These are phyloP conservation scores for Lethrus apterus DNA, from an alignment of 1,140 invertebrate genomes.

Conservation along the genomic window DNA sequence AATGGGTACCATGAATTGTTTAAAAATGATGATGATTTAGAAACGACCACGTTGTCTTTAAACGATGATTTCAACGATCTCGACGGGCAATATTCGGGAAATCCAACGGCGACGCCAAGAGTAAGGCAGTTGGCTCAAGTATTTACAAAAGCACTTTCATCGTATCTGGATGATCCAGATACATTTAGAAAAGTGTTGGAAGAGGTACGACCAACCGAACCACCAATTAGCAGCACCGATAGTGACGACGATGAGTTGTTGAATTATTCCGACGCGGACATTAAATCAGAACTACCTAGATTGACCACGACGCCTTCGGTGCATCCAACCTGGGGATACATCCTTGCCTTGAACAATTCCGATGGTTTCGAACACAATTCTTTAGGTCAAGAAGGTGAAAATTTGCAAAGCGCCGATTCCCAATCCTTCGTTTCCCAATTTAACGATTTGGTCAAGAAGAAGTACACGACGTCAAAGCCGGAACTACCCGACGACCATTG, in stretches of 20 bases:
- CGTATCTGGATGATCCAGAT: constrained; percentile 71
- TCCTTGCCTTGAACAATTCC: constrained; percentile 27
- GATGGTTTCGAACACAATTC: constrained; percentile 28
- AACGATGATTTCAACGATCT: constrained; percentile 41
- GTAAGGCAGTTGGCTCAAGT: constrained; percentile 71
- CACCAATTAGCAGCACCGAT: constrained; percentile 48
- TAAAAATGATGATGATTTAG: constrained; percentile 20
- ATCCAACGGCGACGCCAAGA: constrained; percentile 49
- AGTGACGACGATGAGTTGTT: constrained; percentile 65
- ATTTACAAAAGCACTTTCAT: constrained; percentile 71
- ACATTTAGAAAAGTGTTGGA: constrained; percentile 66
- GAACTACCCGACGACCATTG: constrained; percentile 42
- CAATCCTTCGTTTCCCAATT: constrained; percentile 35
- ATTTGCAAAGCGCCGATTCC: constrained; percentile 32
- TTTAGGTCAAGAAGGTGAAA: constrained; percentile 26
- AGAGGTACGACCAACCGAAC: constrained; percentile 69
- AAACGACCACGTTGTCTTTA: constrained; percentile 20
- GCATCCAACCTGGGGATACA: constrained; percentile 33
- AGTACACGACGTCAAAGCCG: constrained; percentile 12
- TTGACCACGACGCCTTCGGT: constrained; percentile 23
- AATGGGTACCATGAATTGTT: constrained; percentile 54
- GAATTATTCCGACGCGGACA: constrained; percentile 63
- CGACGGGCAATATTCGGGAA: constrained; percentile 53
- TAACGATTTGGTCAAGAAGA: constrained; percentile 26
- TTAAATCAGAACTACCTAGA: constrained; percentile 31